Evolutionary conservation across 2,888 invertebrate genomes (phyloP).

Genomic region (Tetanocera ferruginea): DNA sequence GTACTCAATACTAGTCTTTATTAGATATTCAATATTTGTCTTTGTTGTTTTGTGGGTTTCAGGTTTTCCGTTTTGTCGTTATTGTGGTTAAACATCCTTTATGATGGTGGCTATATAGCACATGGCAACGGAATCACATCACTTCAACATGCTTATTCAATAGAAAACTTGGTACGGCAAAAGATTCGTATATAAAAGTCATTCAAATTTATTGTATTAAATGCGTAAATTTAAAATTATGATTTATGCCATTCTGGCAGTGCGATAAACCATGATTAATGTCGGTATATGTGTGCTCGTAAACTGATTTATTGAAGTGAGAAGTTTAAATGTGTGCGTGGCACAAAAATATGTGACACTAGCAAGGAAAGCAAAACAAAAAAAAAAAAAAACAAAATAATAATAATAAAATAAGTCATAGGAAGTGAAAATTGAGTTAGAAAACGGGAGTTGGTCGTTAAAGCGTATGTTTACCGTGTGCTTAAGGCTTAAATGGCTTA

Average conservation of each 20-base stretch:
- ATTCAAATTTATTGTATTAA: slow-evolving; percentile 26
- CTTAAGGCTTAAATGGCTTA: too few relatives aligned
- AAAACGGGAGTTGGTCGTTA: too few relatives aligned
- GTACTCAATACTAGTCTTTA: not conserved
- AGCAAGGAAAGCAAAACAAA: too few relatives aligned
- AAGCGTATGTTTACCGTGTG: too few relatives aligned
- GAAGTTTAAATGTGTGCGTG: not conserved
- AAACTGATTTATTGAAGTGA: slow-evolving; percentile 10
- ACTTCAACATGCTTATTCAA: not conserved
- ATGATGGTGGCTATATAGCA: too few relatives aligned
- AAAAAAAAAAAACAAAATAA: too few relatives aligned
- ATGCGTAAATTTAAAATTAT: slow-evolving; percentile 14
- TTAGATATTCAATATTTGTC: slow-evolving; percentile 6
- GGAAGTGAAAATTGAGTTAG: too few relatives aligned
- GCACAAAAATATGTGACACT: too few relatives aligned
- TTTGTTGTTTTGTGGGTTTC: not conserved
- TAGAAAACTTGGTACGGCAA: not conserved
- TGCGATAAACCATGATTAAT: slow-evolving; percentile 2
- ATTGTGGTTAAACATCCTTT: not conserved
- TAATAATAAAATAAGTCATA: too few relatives aligned
- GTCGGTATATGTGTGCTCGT: not conserved
- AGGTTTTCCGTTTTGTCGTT: not conserved
- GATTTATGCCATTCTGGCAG: slow-evolving; percentile 15
- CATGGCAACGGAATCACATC: not conserved
- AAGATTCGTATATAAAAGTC: not conserved